Conservation (phyloP, 2,888 invertebrate species). For the Penaeus monodon region DNA sequence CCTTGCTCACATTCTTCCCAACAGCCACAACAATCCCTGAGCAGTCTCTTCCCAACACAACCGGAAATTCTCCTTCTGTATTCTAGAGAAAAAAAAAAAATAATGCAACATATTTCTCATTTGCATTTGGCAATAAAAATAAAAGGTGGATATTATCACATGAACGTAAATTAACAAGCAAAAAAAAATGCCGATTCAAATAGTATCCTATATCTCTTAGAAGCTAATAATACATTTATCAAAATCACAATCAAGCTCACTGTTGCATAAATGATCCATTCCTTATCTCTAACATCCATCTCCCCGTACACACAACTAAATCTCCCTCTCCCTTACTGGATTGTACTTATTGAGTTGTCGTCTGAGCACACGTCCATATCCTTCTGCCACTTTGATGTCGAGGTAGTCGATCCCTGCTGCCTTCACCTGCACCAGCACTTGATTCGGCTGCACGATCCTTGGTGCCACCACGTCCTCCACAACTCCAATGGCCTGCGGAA, state of each 20-base stretch:
- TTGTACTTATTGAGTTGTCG: slow-evolving; percentile 65
- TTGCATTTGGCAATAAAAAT: too few species aligned
- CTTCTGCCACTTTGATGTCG: slow-evolving; percentile 75
- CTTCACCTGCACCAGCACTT: slow-evolving; percentile 73
- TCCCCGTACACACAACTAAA: not conserved
- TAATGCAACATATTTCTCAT: not conserved
- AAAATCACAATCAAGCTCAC: too few species aligned
- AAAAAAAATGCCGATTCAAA: too few species aligned
- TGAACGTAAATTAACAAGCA: too few species aligned
- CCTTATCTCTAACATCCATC: too few species aligned
- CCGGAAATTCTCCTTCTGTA: slow-evolving; percentile 79
- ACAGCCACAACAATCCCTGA: slow-evolving; percentile 76
- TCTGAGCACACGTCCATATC: slow-evolving; percentile 73
- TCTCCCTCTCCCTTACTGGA: slow-evolving; percentile 77
- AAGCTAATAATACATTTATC: too few species aligned
- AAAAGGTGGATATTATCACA: too few species aligned
- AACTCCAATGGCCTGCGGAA: slow-evolving; percentile 69
- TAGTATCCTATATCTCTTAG: too few species aligned
- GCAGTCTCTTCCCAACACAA: slow-evolving; percentile 77
- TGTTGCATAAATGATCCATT: too few species aligned
- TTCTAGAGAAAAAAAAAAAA: slow-evolving; percentile 79
- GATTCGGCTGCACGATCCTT: slow-evolving; percentile 72
- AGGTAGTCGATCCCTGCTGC: slow-evolving; percentile 76
- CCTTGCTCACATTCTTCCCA: slow-evolving; percentile 74
- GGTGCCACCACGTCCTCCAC: slow-evolving; percentile 74